Evolutionary conservation across 2,797 vertebrate genomes (phyloP).

Genomic region (Macropus fuliginosus): DNA sequence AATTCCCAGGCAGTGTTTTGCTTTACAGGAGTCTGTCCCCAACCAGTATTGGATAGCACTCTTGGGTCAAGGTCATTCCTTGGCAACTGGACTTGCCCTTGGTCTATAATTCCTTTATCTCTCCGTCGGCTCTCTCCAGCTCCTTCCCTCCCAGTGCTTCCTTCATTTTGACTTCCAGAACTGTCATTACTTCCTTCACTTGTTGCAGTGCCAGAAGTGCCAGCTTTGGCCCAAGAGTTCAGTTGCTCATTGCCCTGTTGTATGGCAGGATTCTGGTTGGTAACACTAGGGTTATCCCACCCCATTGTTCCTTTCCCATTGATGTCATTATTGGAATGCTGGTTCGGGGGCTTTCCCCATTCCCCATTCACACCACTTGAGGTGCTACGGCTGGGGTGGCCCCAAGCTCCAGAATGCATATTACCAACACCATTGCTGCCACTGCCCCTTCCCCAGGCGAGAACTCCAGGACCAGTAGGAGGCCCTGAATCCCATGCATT

Average conservation of each 20-base stretch:
- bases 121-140: conserved; percentile 86
- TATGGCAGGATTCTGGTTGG: conserved; percentile 85
- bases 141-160: conserved; percentile 87
- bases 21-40: conserved; percentile 93
- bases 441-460: conserved; percentile 87
- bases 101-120: conserved; percentile 86
- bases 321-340: conserved; percentile 89
- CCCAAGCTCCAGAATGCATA: conserved; percentile 88
- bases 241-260: conserved; percentile 87
- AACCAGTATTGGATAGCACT: conserved; percentile 92
- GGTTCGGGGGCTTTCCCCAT: conserved; percentile 89
- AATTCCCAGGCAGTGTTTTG: conserved; percentile 94
- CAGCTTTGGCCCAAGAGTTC: conserved; percentile 89
- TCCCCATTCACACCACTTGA: conserved; percentile 87
- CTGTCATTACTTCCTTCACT: conserved; percentile 90
- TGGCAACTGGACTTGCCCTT: conserved; percentile 88
- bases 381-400: conserved; percentile 85
- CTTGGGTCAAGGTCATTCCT: conserved; percentile 91
- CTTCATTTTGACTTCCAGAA: conserved; percentile 86
- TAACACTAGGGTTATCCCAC: conserved; percentile 86
- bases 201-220: conserved; percentile 83
- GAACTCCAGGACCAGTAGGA: conserved; percentile 85
- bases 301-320: conserved; percentile 87
- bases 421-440: conserved; percentile 79
- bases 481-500: conserved; percentile 89